Conservation (phyloP, 2,797 vertebrate genomes). For the Sardinella longiceps region DNA sequence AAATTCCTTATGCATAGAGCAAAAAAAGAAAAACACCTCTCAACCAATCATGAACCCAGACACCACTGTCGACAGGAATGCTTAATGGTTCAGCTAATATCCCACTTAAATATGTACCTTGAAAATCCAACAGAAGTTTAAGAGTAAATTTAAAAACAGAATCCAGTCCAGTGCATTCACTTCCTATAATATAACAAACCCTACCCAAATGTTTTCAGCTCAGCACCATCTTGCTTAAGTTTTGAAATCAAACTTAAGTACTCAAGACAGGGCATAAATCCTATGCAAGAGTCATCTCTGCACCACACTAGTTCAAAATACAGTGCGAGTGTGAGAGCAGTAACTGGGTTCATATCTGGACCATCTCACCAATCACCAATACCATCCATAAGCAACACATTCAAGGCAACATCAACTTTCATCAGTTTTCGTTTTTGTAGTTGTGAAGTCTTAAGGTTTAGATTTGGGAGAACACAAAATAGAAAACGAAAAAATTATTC, state of each 20-base stretch:
- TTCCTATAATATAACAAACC: constrained; percentile 41
- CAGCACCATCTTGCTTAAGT: background rate
- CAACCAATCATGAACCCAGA: constrained; percentile 47
- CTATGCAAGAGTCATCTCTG: background rate
- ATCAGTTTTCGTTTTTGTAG: background rate
- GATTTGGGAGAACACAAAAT: background rate
- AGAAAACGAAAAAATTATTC: background rate
- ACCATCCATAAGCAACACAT: background rate
- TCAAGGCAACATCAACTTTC: background rate
- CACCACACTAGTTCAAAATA: background rate
- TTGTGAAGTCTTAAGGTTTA: background rate
- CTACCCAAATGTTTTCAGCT: background rate
- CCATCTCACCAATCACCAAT: background rate
- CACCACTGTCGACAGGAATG: constrained; percentile 65
- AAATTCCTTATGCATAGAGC: constrained; percentile 64
- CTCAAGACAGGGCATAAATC: background rate
- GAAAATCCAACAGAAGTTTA: constrained; percentile 25
- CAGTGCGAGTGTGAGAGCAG: background rate
- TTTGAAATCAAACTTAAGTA: background rate
- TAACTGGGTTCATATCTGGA: background rate
- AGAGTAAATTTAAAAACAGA: constrained; percentile 46
- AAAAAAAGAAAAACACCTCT: constrained; percentile 33
- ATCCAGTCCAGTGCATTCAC: constrained; percentile 62
- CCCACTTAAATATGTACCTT: constrained; percentile 42
- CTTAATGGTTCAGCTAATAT: constrained; percentile 52